phyloP scores from a whole-genome alignment of 2,113 vertebrate species.

The Cyprinodon brontotheroides region DNA sequence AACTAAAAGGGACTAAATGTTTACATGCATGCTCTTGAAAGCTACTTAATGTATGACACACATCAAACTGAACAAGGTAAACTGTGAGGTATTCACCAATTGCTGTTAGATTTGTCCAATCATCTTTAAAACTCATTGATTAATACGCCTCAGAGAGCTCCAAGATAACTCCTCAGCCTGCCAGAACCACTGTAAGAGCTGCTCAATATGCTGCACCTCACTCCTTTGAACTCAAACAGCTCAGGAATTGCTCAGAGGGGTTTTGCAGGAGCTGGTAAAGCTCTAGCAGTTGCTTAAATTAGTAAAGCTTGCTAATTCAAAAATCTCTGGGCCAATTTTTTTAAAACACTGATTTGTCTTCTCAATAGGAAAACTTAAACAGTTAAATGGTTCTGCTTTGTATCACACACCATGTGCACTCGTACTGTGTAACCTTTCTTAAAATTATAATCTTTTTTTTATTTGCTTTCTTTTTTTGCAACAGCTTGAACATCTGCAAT shows the following conservation, averaged over 20 bases:
- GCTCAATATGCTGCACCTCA: neutral
- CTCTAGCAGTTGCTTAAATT: slow-evolving; percentile 18
- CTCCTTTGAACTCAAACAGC: slow-evolving; percentile 19
- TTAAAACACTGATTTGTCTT: slow-evolving; percentile 19
- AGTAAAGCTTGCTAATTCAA: slow-evolving; percentile 23
- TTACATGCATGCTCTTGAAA: neutral
- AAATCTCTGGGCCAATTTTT: slow-evolving; percentile 33
- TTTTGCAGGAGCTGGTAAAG: slow-evolving; percentile 28
- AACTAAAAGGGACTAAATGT: too few species aligned
- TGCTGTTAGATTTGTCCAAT: neutral
- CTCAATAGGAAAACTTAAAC: neutral
- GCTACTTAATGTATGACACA: neutral
- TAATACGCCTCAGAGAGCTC: neutral
- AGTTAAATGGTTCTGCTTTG: neutral
- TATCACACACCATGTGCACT: neutral
- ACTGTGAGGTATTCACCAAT: neutral
- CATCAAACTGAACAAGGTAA: neutral
- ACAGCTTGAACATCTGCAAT: neutral
- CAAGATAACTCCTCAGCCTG: neutral
- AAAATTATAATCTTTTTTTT: neutral
- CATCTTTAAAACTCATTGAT: neutral
- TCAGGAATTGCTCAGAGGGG: slow-evolving; percentile 31
- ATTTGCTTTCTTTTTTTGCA: neutral
- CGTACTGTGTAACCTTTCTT: neutral
- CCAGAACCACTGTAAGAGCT: neutral